Conservation (phyloP, 2,113 vertebrate species). For the Elgaria multicarinata region DNA sequence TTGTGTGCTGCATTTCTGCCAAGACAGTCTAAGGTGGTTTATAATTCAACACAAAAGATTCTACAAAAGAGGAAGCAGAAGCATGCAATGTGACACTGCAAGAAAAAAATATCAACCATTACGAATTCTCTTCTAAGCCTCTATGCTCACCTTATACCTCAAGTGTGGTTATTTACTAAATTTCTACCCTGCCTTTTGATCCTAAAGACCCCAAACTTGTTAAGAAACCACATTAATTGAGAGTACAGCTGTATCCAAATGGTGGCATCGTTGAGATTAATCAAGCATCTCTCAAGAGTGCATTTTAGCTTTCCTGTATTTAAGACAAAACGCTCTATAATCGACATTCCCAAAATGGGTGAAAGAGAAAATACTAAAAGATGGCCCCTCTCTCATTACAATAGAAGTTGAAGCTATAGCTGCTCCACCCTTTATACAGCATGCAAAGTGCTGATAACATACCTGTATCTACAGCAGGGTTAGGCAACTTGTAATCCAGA, state of each 20-base stretch:
- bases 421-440: background rate
- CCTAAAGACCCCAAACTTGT: background rate
- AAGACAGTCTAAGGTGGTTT: background rate
- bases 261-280: background rate
- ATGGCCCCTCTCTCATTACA: background rate
- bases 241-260: background rate
- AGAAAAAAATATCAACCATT: background rate
- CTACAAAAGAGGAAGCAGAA: too few relatives aligned
- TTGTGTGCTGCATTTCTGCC: background rate
- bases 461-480: too few relatives aligned
- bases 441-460: background rate
- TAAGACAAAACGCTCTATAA: background rate
- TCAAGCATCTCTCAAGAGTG: background rate
- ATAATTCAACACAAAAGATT: background rate
- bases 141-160: background rate
- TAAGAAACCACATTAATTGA: background rate
- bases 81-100: too few relatives aligned
- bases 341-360: background rate
- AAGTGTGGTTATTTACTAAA: background rate
- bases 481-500: too few relatives aligned
- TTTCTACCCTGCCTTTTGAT: background rate
- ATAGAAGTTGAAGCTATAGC: background rate
- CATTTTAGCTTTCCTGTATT: background rate
- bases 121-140: background rate
- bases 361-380: background rate